Base-by-base conservation (phyloP, 2,113 vertebrate species). In the Lagopus muta region DNA sequence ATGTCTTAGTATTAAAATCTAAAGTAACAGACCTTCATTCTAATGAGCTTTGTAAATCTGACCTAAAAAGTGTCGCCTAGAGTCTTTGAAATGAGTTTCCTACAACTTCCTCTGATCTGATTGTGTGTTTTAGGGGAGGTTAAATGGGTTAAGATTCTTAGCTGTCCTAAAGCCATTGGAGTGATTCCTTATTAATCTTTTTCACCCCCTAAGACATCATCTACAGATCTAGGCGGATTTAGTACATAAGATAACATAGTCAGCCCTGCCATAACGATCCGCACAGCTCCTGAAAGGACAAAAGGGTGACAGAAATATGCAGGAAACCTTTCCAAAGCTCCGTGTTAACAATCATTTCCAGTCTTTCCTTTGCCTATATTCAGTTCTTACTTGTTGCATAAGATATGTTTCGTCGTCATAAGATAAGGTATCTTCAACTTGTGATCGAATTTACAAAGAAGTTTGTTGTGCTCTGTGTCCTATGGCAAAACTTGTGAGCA, bases 61-160 rank as follows among this genome's bases (percentile, higher is more conserved):
- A 96, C 95, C 97, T 96, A 96, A 97, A 97, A 95, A 97, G 88
- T 97, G 95, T 97, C 90, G 94, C 94, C 92, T 76, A 60, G 97
- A 96, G 95, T 79, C 96, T 97, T 95, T 95, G 97, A 97, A 98
- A 98, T 98, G 96, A 98, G 97, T 97, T 97, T 97, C 95, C 95
- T 98, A 90, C 96, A 94, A 94, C 95, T 83, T 97, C 96, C 88
- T 96, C 97, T 98, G 97, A 97, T 98, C 97, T 97, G 95, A 96
- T 97, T 96, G 92, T 96, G 96, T 96, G 97, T 97, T 98, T 98
- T 97, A 98, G 97, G 94, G 96, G 97, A 98, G 98, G 98, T 98
- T 98, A 98, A 98, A 97, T 97, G 98, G 98, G 98, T 99, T 98
- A 99, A 99, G 98, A 98, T 98, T 98, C 98, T 99, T 99, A 99